Base-by-base conservation (phyloP, 1,140 invertebrate genomes). In the Anagrus nilaparvatae region DNA sequence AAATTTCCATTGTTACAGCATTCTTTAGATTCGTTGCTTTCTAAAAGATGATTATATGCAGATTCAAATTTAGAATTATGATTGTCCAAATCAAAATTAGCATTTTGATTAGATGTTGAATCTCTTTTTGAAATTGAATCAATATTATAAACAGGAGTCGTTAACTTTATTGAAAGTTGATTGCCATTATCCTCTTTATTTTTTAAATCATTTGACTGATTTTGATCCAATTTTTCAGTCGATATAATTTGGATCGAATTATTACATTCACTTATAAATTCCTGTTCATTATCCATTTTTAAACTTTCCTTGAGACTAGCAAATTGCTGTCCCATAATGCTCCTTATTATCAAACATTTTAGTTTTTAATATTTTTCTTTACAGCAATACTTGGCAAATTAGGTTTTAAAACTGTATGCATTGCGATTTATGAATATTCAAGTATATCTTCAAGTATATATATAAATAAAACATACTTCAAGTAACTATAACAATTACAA, bases 261-360 rank as follows among this genome's bases (percentile, higher is more conserved):
- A 41, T 44, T 40, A 43, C 52, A 61, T 38, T 51, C 44, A 54
- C 63, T 54, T 3, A 48, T 33, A 29, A 44, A 44, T 20, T 58
- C 51, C 44, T 56, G 56, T 34, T 67, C 58, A 37, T 54, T 47
- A 43, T 65, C 65, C 65, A 67, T 69, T 59, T 50, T 65, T 53
- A 67, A 63, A 36, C 63, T 61, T 48, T 61, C 59, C 46, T 54
- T 63, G 58, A 67, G 64, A 65, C 66, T 69, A 67, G 66, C 66
- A 59, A 69, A 65, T 46, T 52, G 65, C 65, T 69, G 66, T 65
- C 66, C 65, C 66, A 69, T 69, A 52, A 58, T 66, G 63, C 50
- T 52, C 43, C 49, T 42, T 48, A 48, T 35, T 35, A 53, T 57
- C 52, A 62, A 50, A 50, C 64, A 69, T 69, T 52, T 62, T n/a